phyloP scores from a whole-genome alignment of 1,140 invertebrate genomes.

The Euborellia annulipes region DNA sequence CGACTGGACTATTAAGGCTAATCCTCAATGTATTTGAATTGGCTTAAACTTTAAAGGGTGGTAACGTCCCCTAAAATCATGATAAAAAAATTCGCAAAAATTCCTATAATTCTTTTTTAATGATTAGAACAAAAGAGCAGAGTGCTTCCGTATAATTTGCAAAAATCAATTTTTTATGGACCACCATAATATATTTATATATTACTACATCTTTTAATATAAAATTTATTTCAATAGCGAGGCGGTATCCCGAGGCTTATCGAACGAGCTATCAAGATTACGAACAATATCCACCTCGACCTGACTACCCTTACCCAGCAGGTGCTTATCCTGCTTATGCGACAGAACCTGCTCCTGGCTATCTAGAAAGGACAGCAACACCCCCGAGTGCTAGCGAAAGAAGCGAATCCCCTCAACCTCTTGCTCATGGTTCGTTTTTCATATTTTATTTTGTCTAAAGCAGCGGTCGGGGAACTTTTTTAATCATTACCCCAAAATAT shows the following conservation, averaged over 20 bases:
- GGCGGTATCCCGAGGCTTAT: slow-evolving; percentile 19
- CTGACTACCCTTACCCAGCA: slow-evolving; percentile 24
- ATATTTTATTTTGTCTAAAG: too few species aligned
- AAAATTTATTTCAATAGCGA: slow-evolving; percentile 11
- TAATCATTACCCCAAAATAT: too few species aligned
- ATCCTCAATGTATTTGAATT: too few species aligned
- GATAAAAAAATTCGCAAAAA: not conserved
- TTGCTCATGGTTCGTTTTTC: too few species aligned
- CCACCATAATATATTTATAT: not conserved
- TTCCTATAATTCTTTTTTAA: too few species aligned
- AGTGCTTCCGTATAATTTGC: not conserved
- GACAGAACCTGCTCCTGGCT: slow-evolving; percentile 22
- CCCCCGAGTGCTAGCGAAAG: slow-evolving; percentile 40
- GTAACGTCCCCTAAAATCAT: not conserved
- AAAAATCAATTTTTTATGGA: too few species aligned
- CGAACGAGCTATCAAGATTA: slow-evolving; percentile 38
- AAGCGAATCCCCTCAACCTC: slow-evolving; percentile 36
- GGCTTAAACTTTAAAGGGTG: not conserved
- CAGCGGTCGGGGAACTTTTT: too few species aligned
- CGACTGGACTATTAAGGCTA: too few species aligned
- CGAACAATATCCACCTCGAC: slow-evolving; percentile 36
- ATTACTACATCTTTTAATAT: not conserved
- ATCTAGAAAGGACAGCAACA: slow-evolving; percentile 35
- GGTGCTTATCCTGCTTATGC: slow-evolving; percentile 23
- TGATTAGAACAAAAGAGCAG: not conserved